These are phyloP conservation scores for Parascotia fuliginaria DNA, from an alignment of 2,888 invertebrate genomes.

Conservation along the genomic window DNA sequence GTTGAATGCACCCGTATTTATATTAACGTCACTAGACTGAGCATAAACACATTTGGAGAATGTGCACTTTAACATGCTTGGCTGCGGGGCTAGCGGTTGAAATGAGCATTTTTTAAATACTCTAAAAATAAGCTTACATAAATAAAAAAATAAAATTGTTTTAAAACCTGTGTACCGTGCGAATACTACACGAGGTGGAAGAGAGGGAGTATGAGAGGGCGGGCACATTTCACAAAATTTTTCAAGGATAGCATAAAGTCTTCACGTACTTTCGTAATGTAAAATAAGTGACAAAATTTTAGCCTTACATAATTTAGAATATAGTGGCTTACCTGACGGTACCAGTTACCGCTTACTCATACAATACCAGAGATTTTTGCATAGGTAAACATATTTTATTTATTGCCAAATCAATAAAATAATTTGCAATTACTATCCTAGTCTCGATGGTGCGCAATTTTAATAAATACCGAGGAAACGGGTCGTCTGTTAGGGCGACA, in stretches of 20 bases:
- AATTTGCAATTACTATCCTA: not conserved
- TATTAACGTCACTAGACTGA: slow-evolving; percentile 18
- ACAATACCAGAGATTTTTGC: not conserved
- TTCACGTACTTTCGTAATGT: too few relatives aligned
- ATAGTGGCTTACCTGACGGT: too few relatives aligned
- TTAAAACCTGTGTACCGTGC: too few relatives aligned
- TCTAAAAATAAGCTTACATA: not conserved
- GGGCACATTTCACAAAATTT: too few relatives aligned
- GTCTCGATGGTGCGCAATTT: slow-evolving; percentile 8
- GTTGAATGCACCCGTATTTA: slow-evolving; percentile 28
- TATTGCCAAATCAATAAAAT: not conserved
- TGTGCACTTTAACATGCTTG: not conserved
- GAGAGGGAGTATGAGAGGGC: too few relatives aligned
- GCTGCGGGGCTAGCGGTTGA: not conserved
- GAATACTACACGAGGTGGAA: too few relatives aligned
- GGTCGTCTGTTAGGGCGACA: slow-evolving; percentile 2
- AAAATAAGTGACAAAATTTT: too few relatives aligned
- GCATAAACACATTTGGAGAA: slow-evolving; percentile 6
- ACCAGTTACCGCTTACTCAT: too few relatives aligned
- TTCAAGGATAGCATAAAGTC: too few relatives aligned
- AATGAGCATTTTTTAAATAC: not conserved
- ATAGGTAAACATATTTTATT: not conserved
- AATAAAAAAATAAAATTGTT: too few relatives aligned
- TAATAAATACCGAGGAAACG: slow-evolving; percentile 2
- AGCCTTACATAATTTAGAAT: too few relatives aligned